Evolutionary conservation across 2,113 vertebrate genomes (phyloP).

Genomic region (Spilogale gracilis): DNA sequence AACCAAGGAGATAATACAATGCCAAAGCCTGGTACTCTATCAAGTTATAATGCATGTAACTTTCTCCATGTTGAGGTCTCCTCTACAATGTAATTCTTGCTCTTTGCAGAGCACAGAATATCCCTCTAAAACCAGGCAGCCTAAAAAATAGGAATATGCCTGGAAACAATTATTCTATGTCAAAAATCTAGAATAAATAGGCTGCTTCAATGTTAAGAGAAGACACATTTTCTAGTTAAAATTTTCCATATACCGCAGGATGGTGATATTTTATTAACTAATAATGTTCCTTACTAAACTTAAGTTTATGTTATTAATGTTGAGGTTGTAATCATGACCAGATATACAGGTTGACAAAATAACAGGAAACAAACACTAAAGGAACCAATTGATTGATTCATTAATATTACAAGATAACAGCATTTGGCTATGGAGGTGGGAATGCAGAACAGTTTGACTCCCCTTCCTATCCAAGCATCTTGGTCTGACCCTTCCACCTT

Average conservation of each 20-base stretch:
- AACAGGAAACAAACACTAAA: background rate
- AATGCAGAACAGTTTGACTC: background rate
- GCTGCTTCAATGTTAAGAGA: background rate
- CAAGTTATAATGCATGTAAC: background rate
- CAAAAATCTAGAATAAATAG: conserved; percentile 7
- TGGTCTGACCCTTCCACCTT: background rate
- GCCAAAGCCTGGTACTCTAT: background rate
- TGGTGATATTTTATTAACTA: background rate
- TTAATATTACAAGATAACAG: background rate
- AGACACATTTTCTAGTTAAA: conserved; percentile 11
- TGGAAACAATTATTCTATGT: background rate
- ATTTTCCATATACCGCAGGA: background rate
- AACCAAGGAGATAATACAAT: background rate
- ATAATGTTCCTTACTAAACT: background rate
- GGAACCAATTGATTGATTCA: background rate
- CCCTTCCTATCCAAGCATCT: background rate
- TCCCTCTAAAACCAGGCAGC: conserved; percentile 24
- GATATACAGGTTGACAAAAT: background rate
- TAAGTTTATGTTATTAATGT: background rate
- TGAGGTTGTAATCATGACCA: background rate
- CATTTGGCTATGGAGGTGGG: background rate
- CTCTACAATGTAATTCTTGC: background rate
- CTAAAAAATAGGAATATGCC: background rate
- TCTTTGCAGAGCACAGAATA: background rate
- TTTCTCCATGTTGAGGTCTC: background rate